A percentile compares a stretch with the other conserved stretches of the same genome.
Conservation (phyloP, 2,113 vertebrate genomes). For the Muscicapa adusta region DNA sequence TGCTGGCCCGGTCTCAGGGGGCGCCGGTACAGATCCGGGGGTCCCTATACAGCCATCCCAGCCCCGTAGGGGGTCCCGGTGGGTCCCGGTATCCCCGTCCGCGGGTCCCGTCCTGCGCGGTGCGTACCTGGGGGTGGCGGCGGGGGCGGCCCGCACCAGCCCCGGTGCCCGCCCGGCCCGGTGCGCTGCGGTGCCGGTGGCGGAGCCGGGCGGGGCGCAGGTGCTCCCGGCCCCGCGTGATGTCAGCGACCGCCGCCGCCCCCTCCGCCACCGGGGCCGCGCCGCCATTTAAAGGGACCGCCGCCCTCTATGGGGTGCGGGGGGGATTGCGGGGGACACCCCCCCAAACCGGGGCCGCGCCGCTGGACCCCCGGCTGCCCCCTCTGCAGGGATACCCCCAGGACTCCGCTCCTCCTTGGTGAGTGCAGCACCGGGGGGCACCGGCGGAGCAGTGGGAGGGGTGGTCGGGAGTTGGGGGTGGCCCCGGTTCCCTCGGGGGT, state of each 20-base stretch:
- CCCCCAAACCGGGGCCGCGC: too few relatives aligned
- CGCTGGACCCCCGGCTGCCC: too few relatives aligned
- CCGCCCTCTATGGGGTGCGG: background rate
- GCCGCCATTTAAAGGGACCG: constrained; percentile 25
- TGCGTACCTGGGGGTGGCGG: background rate
- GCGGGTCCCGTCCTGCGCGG: background rate
- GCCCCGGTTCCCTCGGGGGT: background rate
- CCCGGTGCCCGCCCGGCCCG: background rate
- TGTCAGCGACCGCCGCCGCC: background rate
- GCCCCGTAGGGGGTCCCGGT: background rate
- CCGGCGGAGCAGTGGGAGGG: too few relatives aligned
- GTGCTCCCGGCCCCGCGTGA: constrained; percentile 16
- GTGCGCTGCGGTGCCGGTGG: background rate
- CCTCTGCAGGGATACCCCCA: background rate
- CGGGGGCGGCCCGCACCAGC: background rate
- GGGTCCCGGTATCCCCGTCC: background rate
- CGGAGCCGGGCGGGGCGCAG: background rate
- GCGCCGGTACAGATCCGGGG: background rate
- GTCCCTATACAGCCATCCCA: background rate
- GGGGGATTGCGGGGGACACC: background rate
- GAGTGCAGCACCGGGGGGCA: background rate
- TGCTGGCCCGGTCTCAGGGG: background rate
- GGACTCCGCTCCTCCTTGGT: background rate
- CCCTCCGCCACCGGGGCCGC: background rate
- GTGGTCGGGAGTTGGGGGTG: background rate